phyloP scores from a whole-genome alignment of 2,113 vertebrate genomes.

The Otus sunia region DNA sequence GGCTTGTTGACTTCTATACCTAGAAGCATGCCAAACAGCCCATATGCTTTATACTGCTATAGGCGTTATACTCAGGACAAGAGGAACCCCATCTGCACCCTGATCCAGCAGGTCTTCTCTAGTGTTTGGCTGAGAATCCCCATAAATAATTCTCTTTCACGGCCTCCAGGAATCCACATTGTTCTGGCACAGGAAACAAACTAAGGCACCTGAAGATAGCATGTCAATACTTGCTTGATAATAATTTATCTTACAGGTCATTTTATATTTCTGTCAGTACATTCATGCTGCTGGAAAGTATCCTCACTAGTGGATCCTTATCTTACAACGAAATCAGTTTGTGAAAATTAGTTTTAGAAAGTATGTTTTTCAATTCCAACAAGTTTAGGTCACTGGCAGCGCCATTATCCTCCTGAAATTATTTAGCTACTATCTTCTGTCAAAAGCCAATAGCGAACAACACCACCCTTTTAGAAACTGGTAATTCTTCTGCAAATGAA shows the following conservation, averaged over 20 bases:
- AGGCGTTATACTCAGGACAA: no score
- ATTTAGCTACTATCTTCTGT: background rate
- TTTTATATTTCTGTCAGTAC: background rate
- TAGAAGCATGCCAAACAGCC: background rate
- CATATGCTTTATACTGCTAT: accelerated
- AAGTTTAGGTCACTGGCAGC: background rate
- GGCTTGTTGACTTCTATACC: background rate
- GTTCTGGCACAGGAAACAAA: background rate
- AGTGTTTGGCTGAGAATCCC: background rate
- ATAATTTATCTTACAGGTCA: background rate
- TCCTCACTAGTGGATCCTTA: background rate
- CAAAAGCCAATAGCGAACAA: background rate
- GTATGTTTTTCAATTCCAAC: background rate
- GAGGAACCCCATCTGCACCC: background rate
- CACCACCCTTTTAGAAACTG: background rate
- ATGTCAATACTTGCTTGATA: background rate
- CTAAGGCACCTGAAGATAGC: background rate
- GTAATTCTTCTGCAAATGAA: background rate
- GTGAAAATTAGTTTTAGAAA: background rate
- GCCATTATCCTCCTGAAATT: background rate
- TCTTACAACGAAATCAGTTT: background rate
- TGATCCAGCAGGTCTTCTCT: background rate
- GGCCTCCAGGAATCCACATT: background rate
- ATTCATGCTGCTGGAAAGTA: background rate
- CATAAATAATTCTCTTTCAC: accelerated